Conservation (phyloP, 1,140 invertebrate species). For the Formica exsecta region DNA sequence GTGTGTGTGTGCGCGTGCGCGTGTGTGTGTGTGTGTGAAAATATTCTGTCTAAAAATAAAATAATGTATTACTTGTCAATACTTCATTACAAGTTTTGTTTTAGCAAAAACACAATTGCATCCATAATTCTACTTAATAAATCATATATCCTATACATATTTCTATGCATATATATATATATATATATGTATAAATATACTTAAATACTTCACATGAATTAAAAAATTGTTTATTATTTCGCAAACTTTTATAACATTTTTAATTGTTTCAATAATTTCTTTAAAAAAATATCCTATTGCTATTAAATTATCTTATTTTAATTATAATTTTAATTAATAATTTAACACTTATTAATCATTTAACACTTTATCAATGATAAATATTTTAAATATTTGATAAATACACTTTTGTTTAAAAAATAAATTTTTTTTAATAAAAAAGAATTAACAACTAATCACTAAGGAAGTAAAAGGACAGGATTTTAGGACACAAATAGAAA, state of each 20-base stretch:
- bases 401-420: too few relatives aligned
- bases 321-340: not conserved
- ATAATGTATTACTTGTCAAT: not conserved
- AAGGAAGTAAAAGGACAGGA: not conserved
- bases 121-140: not conserved
- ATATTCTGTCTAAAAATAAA: not conserved
- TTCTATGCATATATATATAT: not conserved
- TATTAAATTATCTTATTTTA: not conserved
- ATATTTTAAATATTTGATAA: not conserved
- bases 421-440: not conserved
- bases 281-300: not conserved
- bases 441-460: not conserved
- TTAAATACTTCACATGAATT: not conserved
- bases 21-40: not conserved
- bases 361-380: not conserved
- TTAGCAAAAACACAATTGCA: not conserved
- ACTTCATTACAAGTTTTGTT: not conserved
- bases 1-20: too few relatives aligned
- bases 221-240: too few relatives aligned
- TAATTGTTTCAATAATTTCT: not conserved
- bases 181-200: not conserved
- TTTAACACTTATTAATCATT: too few relatives aligned
- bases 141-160: not conserved
- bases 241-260: too few relatives aligned
- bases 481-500: slow-evolving; percentile 24